phyloP scores from a whole-genome alignment of 2,888 invertebrate species.

The Tanytarsus gracilentus region DNA sequence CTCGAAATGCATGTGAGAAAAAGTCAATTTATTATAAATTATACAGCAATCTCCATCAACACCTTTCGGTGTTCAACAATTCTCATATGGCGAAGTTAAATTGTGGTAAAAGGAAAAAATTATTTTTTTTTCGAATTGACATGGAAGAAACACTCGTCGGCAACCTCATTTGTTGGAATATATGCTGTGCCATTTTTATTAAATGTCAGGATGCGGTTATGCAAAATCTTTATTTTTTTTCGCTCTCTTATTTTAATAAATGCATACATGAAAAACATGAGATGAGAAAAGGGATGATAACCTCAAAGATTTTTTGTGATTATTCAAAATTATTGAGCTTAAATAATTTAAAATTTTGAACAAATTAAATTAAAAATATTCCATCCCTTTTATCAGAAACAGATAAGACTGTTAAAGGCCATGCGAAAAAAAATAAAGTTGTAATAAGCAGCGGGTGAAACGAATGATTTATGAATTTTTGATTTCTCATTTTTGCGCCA shows the following conservation, averaged over 20 bases:
- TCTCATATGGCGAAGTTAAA: neutral
- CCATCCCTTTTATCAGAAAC: too few relatives aligned
- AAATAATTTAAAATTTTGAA: too few relatives aligned
- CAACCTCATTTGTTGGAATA: neutral
- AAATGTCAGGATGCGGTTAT: conserved; percentile 1
- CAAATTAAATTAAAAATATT: too few relatives aligned
- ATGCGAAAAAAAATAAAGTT: neutral
- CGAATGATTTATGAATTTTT: conserved; percentile 15
- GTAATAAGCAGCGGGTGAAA: conserved; percentile 21
- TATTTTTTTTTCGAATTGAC: neutral
- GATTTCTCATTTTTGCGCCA: conserved; percentile 8
- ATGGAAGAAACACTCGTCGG: neutral
- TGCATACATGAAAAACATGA: neutral
- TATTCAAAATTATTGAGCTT: too few relatives aligned
- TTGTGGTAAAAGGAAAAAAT: neutral
- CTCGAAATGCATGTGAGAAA: neutral
- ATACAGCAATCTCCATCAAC: conserved; percentile 9
- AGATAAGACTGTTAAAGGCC: too few relatives aligned
- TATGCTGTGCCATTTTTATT: conserved; percentile 7
- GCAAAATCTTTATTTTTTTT: neutral
- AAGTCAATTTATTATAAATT: neutral
- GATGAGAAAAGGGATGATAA: neutral
- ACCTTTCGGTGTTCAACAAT: conserved; percentile 8
- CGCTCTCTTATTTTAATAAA: neutral
- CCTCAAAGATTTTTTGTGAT: too few relatives aligned